Base-by-base conservation (phyloP, 2,888 invertebrate species). In the Pyralis farinalis region DNA sequence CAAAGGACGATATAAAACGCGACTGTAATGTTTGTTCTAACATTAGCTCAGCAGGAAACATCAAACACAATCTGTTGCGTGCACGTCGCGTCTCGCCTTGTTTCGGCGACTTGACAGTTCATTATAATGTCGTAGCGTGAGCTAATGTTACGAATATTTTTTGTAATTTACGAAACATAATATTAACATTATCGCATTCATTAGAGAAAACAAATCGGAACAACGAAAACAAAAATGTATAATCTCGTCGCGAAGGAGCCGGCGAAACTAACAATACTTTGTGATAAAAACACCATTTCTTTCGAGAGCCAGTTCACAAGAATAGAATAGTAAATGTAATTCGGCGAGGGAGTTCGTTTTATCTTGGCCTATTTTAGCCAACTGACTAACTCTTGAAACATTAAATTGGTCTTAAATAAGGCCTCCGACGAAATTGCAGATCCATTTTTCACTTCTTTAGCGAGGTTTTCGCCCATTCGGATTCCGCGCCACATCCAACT, bases 401-500 rank as follows among this genome's bases (percentile, higher is more conserved):
- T 71, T 74, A 75, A 75, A 76, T 76, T 75, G 71, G 71, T 78
- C 71, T 74, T 70, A 68, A 73, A 74, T 77, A 64, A 21, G 21
- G 30, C 7, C 20, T 22, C n/a, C 25, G 11, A 33, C 33, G n/a
- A n/a, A 27, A 16, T 27, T 12, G 16, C 10, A 16, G 27, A 33
- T 39, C 8, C 32, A 41, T 78, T 78, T 80, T 79, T 82, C 77
- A 79, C 75, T 69, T 77, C 71, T 73, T 77, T 68, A 71, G 61
- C 68, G 63, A 65, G 71, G 70, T 78, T 83, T 79, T 74, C 75
- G 73, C 80, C 73, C 73, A 78, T 80, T 85, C 72, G 67, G 72
- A 83, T 82, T 72, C 80, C 71, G 69, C 60, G 57, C 71, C 67
- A 70, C 69, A 76, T 76, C 77, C 77, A 70, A 79, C 77, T 73